Percentiles rank a stretch among this genome's conserved stretches.
Evolutionary conservation across 2,113 vertebrate genomes (phyloP).

Genomic region (Stigmatopora argus): DNA sequence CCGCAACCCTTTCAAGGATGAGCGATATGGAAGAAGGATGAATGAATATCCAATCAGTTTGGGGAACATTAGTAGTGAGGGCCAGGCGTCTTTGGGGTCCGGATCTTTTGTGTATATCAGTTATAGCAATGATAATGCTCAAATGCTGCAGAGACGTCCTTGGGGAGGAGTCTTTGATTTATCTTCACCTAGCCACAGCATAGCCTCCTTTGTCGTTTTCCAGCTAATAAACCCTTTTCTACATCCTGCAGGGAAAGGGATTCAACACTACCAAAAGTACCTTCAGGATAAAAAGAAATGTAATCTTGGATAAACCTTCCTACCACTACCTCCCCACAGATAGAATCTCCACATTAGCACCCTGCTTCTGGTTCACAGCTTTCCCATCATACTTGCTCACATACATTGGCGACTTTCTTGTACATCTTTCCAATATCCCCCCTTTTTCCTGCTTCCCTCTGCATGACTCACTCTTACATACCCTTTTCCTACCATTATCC

Average conservation of each 20-base stretch:
- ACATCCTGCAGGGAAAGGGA: constrained; percentile 58
- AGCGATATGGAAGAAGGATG: too few species aligned
- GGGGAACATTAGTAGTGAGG: neutral
- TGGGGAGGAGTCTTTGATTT: constrained; percentile 40
- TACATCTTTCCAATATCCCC: constrained; percentile 17
- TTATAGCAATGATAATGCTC: constrained; percentile 20
- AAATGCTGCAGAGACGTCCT: constrained; percentile 21
- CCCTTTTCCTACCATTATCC: constrained; percentile 9
- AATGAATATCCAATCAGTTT: neutral
- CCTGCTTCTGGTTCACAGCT: constrained; percentile 58
- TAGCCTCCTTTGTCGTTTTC: constrained; percentile 34
- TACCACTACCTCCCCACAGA: constrained; percentile 18
- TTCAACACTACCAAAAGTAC: constrained; percentile 62
- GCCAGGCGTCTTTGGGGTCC: too few species aligned
- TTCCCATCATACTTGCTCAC: constrained; percentile 59
- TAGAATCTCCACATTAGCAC: constrained; percentile 65
- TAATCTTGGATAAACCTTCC: constrained; percentile 68
- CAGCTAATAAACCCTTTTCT: constrained; percentile 48
- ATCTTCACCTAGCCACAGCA: constrained; percentile 47
- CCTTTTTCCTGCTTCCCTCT: neutral
- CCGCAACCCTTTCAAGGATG: neutral
- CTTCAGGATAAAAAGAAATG: constrained; percentile 69
- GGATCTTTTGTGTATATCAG: constrained; percentile 1
- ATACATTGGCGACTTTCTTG: constrained; percentile 52
- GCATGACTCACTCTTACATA: neutral